A percentile compares a stretch with the other conserved stretches of the same genome.
phyloP scores from a whole-genome alignment of 1,140 invertebrate genomes.

The Papilio xuthus region DNA sequence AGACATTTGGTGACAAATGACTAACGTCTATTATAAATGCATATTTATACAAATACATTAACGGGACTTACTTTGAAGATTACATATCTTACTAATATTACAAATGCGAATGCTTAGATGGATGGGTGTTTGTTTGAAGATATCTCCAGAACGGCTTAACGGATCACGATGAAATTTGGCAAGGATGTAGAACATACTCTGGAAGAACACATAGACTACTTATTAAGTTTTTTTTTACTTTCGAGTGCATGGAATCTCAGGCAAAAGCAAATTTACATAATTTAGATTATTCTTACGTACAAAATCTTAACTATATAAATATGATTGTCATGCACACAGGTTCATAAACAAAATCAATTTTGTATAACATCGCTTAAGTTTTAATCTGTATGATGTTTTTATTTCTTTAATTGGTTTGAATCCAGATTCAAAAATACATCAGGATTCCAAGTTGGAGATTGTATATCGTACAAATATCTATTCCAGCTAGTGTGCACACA shows the following conservation, averaged over 20 bases:
- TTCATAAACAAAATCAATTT: neutral
- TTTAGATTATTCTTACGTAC: neutral
- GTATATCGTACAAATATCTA: conserved; percentile 10
- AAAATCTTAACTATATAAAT: neutral
- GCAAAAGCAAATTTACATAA: neutral
- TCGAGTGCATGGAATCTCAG: no score
- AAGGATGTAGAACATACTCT: no score
- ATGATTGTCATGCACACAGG: neutral
- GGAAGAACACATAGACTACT: no score
- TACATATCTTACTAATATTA: no score
- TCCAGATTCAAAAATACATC: neutral
- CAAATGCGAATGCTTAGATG: no score
- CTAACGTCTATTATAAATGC: neutral
- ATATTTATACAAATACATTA: conserved; percentile 17
- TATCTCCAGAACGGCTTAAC: no score
- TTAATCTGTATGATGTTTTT: neutral
- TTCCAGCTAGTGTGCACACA: conserved; percentile 10
- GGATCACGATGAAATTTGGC: no score
- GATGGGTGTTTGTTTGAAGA: no score
- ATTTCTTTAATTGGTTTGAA: neutral
- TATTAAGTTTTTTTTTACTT: no score
- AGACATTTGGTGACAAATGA: conserved; percentile 36
- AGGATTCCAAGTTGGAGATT: neutral
- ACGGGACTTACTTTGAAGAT: neutral
- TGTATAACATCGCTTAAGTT: no score